Base-by-base conservation (phyloP, 2,113 vertebrate genomes). In the Hemiprocne comata region DNA sequence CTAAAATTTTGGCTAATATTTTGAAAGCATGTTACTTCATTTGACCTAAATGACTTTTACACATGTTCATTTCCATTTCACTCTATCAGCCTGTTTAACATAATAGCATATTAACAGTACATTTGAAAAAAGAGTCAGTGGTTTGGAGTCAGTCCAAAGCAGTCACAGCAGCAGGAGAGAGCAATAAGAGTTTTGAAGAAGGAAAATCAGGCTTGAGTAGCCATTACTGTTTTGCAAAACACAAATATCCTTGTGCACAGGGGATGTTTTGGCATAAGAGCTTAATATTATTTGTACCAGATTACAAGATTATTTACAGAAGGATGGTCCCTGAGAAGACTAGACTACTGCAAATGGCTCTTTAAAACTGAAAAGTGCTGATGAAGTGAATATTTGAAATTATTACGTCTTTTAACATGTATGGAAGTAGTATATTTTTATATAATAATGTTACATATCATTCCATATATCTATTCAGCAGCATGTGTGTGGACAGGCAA, bases 11-110 rank as follows among this genome's bases (percentile, higher is more conserved):
- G 88, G 95, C 92, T 96, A 96, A 94, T 96, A 97, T 93, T 97
- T 96, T 97, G 90, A 97, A 96, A 96, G 90, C 92, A 86, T 94
- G 87, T 96, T 97, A 93, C 94, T 96, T 96, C 79, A 65, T 94
- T 95, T 94, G 96, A 96, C 95, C 96, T 96, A 94, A 97, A 96
- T 97, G 93, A 95, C 95, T 96, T 94, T 69, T 96, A 85, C 95
- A 96, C 93, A 96, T 96, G 92, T 95, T 95, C 93, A 88, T 95
- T 96, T 96, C 88, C 90, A 96, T 96, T 95, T 94, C 90, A 93
- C 31, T 78, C 90, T 85, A 96, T 93, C 92, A 95, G 95, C 57
- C 95, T 94, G 93, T 88, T 97, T 96, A 97, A 96, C 92, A 90
- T 96, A 97, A 96, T 96, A 95, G 93, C 90, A 88, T 94, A 93